These are phyloP conservation scores for Hirtodrosophila histrioides DNA, from an alignment of 2,888 invertebrate species.

Conservation along the genomic window DNA sequence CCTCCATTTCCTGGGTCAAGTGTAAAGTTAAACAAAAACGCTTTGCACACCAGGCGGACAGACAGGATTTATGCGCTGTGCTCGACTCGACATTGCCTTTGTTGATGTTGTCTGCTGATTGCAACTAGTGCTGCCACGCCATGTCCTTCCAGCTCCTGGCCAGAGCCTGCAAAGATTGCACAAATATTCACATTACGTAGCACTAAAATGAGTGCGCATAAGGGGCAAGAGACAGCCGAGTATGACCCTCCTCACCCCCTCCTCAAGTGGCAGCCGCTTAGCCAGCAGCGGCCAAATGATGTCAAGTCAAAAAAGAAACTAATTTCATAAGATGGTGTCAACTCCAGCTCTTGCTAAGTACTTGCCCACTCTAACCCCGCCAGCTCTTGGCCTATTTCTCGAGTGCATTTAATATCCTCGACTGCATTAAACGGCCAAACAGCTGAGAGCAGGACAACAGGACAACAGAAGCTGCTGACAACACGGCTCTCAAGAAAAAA, in stretches of 20 bases:
- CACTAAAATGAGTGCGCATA: slow-evolving; percentile 11
- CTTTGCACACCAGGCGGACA: slow-evolving; percentile 32
- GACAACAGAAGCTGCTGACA: too few species aligned
- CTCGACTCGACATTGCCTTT: slow-evolving; percentile 27
- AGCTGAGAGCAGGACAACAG: slow-evolving; percentile 3
- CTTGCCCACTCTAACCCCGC: slow-evolving; percentile 3
- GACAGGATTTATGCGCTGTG: slow-evolving; percentile 50
- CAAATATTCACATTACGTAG: slow-evolving; percentile 60
- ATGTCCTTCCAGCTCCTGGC: neutral
- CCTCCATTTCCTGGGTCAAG: slow-evolving; percentile 58
- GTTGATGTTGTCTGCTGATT: slow-evolving; percentile 37
- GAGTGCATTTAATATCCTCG: slow-evolving; percentile 38
- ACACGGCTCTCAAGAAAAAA: too few species aligned
- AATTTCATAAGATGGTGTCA: slow-evolving; percentile 64
- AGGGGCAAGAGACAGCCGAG: neutral
- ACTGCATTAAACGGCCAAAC: slow-evolving; percentile 36
- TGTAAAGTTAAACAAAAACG: slow-evolving; percentile 66
- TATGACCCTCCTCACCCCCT: too few species aligned
- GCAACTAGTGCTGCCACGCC: slow-evolving; percentile 13
- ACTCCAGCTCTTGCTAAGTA: slow-evolving; percentile 46
- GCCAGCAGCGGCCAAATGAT: slow-evolving; percentile 45
- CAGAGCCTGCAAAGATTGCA: slow-evolving; percentile 31
- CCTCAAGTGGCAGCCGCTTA: slow-evolving; percentile 31
- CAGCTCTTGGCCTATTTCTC: slow-evolving; percentile 22
- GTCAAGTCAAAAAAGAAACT: slow-evolving; percentile 57